phyloP scores from a whole-genome alignment of 2,113 vertebrate species.

The Paradoxurus hermaphroditus region DNA sequence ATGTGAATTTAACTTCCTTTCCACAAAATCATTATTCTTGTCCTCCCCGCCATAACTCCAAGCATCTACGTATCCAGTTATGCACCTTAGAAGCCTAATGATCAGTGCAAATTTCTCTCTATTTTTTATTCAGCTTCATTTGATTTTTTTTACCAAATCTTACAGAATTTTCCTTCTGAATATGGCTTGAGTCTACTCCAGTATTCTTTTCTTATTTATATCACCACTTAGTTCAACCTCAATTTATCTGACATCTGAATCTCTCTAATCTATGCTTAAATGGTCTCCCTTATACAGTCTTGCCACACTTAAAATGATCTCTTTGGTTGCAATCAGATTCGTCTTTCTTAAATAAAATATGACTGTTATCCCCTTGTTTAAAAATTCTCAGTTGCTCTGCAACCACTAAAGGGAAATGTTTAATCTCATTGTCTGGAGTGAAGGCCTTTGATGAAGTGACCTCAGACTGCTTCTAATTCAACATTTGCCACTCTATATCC shows the following conservation, averaged over 20 bases:
- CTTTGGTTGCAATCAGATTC: neutral
- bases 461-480: neutral
- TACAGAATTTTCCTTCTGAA: neutral
- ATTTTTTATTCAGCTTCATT: neutral
- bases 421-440: neutral
- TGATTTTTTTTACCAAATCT: neutral
- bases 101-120: neutral
- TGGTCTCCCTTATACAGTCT: neutral
- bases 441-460: neutral
- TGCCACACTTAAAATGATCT: neutral
- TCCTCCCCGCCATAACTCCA: too few species aligned
- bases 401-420: neutral
- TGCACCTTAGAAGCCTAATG: neutral
- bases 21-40: neutral
- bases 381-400: neutral
- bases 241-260: neutral
- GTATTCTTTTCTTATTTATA: neutral
- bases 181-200: neutral
- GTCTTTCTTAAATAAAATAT: slow-evolving; percentile 38
- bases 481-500: neutral
- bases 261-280: neutral
- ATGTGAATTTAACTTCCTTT: neutral
- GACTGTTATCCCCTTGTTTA: neutral
- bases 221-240: neutral
- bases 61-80: neutral